Conservation (phyloP, 2,797 vertebrate species). For the Pangasius krempfi region DNA sequence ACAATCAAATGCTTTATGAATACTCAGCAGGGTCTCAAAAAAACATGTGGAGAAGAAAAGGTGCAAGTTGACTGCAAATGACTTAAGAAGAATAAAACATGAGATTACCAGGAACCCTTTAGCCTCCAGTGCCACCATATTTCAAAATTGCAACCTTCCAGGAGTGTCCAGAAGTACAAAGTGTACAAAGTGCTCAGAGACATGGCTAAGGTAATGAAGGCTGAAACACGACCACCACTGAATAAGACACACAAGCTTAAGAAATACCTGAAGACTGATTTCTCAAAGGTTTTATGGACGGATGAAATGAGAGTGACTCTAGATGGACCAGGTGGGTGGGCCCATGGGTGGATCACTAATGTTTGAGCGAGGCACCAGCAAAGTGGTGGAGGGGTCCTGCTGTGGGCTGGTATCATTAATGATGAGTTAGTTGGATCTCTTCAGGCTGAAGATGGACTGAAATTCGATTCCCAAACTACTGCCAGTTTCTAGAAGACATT, state of each 20-base stretch:
- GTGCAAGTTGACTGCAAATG: neutral
- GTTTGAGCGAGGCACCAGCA: neutral
- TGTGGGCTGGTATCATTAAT: neutral
- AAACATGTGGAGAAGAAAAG: neutral
- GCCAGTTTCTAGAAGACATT: too few species aligned
- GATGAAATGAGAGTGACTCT: neutral
- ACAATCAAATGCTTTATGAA: neutral
- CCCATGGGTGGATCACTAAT: neutral
- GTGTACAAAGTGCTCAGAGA: neutral
- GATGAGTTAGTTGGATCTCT: neutral
- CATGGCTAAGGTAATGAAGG: neutral
- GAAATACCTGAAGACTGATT: too few species aligned
- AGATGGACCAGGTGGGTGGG: neutral
- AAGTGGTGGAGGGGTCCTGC: neutral
- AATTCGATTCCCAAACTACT: neutral
- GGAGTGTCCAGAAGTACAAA: conserved; percentile 31
- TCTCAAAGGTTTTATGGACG: too few species aligned
- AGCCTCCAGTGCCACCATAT: conserved; percentile 5
- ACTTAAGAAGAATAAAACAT: neutral
- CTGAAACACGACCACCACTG: neutral
- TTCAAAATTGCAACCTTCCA: too few species aligned
- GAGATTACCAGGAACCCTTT: neutral
- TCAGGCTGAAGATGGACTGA: too few species aligned
- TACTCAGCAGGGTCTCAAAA: neutral
- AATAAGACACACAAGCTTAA: neutral